Evolutionary conservation across 2,888 invertebrate species (phyloP), one percentile per base, ranked within the genome.

Genomic region (Coleophora flavipennella): DNA sequence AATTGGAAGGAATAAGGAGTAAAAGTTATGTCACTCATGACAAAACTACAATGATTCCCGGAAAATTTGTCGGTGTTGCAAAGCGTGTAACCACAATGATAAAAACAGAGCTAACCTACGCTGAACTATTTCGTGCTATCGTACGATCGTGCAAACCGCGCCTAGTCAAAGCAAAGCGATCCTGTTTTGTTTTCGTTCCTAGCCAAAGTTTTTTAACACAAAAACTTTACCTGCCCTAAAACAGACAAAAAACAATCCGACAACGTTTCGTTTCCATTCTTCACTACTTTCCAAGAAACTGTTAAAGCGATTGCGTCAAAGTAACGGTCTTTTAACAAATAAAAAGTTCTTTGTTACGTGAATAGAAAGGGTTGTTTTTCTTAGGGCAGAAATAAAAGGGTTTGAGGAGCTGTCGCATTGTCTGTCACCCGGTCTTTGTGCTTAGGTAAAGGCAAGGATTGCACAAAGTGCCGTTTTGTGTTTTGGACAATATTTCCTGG

Each of bases 311-410:
- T 78, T 72, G 73, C 73, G 67, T 77, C 69, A 73, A 74, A 64
- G 62, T 77, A 80, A 76, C 73, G 68, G 74, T 55, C 53, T 56
- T 52, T 51, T 43, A 46, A 49, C 45, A 60, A 67, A 67, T 71
- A 76, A 74, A n/a, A 66, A 62, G 59, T 54, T 55, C 55, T 62
- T 68, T 67, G 66, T 70, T 54, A 51, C 54, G 62, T 71, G 61
- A 73, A 78, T 67, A 58, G 65, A 78, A 45, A 81, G 80, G 79
- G 81, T 81, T 80, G 78, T 72, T 76, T 72, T 73, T 75, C 70
- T 74, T 71, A 59, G 59, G 44, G 67, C 63, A 53, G 58, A 53
- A 64, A 72, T 75, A 68, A 77, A 77, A 72, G 79, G 74, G 73
- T 80, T 77, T 70, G 63, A 62, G 63, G 62, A 64, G 60, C 59